A percentile compares a stretch with the other conserved stretches of the same genome.
Evolutionary conservation across 2,888 invertebrate genomes (phyloP).

Genomic region (Athalia cordata): DNA sequence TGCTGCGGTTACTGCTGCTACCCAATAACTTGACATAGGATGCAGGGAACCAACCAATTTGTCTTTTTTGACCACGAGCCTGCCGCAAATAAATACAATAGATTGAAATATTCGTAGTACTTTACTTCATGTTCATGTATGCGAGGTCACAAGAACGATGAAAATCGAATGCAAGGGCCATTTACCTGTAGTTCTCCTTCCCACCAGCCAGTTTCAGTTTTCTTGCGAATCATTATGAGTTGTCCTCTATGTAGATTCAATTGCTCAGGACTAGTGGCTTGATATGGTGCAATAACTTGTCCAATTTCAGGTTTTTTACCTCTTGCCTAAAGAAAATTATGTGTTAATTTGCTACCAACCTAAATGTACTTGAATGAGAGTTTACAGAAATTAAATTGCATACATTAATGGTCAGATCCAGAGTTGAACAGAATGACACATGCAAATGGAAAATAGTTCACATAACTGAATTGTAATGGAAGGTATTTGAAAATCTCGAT

Average conservation of each 20-base stretch:
- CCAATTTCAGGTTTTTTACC: constrained; percentile 93
- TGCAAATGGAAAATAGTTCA: constrained; percentile 10
- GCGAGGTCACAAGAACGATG: too few relatives aligned
- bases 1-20: constrained; percentile 71
- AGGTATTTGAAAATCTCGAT: too few relatives aligned
- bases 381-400: background rate
- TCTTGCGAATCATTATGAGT: constrained; percentile 95
- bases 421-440: constrained; percentile 21
- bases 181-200: constrained; percentile 95
- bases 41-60: constrained; percentile 99
- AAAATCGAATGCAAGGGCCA: constrained; percentile 45
- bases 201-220: constrained; percentile 99
- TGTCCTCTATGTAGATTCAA: constrained; percentile 93
- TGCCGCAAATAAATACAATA: constrained; percentile 55
- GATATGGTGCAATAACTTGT: constrained; percentile 94
- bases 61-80: constrained; percentile 87
- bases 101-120: too few relatives aligned
- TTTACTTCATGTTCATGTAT: too few relatives aligned
- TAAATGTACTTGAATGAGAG: background rate
- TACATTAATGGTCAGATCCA: background rate
- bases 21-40: constrained; percentile 89
- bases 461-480: too few relatives aligned
- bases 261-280: constrained; percentile 94
- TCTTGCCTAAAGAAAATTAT: constrained; percentile 72
- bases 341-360: background rate